phyloP scores from a whole-genome alignment of 2,888 invertebrate genomes.

The Lasioglossum vierecki region DNA sequence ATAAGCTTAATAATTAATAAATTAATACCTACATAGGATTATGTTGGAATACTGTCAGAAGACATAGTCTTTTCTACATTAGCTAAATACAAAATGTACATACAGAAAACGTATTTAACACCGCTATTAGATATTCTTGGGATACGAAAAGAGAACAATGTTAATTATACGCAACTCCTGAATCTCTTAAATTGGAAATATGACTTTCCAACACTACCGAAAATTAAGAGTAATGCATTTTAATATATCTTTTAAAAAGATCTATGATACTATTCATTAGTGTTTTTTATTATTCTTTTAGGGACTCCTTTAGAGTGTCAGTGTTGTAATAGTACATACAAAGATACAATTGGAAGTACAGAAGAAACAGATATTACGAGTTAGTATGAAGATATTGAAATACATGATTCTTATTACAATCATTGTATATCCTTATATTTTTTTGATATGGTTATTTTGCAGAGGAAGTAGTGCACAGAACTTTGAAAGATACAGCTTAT shows the following conservation, averaged over 20 bases:
- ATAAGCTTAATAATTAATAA: background rate
- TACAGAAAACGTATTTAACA: constrained; percentile 37
- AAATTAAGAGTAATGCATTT: constrained; percentile 52
- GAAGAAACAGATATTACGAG: constrained; percentile 24
- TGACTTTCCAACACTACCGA: constrained; percentile 64
- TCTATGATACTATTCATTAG: background rate
- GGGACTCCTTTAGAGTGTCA: constrained; percentile 40
- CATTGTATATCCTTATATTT: background rate
- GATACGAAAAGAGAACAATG: constrained; percentile 47
- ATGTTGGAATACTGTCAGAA: constrained; percentile 42
- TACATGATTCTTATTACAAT: background rate
- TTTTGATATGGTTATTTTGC: constrained; percentile 25
- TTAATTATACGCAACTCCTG: constrained; percentile 60
- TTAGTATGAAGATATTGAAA: constrained; percentile 16
- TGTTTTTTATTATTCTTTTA: constrained; percentile 27
- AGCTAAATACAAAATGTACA: constrained; percentile 43
- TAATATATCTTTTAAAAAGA: background rate
- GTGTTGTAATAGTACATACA: constrained; percentile 43
- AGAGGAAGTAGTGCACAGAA: constrained; percentile 41
- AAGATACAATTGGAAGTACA: constrained; percentile 37
- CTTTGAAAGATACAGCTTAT: constrained; percentile 70
- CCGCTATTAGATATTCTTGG: constrained; percentile 60
- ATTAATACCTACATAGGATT: constrained; percentile 31
- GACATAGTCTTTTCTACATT: constrained; percentile 48
- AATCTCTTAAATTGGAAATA: constrained; percentile 69